These are phyloP conservation scores for Lobophora halterata DNA, from an alignment of 2,888 invertebrate species.

Conservation along the genomic window DNA sequence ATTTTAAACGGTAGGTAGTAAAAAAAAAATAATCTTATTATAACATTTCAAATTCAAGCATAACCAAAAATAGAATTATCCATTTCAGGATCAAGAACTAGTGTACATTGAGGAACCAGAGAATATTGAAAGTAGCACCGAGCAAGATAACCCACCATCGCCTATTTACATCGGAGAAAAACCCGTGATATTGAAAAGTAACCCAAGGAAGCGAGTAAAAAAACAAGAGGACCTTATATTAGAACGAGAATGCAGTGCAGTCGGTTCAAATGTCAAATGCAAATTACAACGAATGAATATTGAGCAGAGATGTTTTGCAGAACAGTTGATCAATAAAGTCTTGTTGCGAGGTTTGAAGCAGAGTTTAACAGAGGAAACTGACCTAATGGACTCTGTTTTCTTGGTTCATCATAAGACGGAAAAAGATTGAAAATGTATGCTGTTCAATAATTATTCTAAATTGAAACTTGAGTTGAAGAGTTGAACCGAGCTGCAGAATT, in stretches of 20 bases:
- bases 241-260: slow-evolving; percentile 40
- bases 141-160: slow-evolving; percentile 10
- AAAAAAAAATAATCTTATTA: no score
- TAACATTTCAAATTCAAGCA: no score
- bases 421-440: background rate
- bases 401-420: slow-evolving; percentile 8
- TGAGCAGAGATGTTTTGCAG: slow-evolving; percentile 43
- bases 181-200: slow-evolving; percentile 7
- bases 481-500: no score
- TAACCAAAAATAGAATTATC: no score
- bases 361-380: slow-evolving; percentile 39
- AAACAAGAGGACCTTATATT: background rate
- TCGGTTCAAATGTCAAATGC: slow-evolving; percentile 44
- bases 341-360: slow-evolving; percentile 41
- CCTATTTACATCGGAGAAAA: slow-evolving; percentile 10
- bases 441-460: background rate
- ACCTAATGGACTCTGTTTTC: slow-evolving; percentile 37
- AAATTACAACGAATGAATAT: slow-evolving; percentile 44
- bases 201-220: slow-evolving; percentile 9
- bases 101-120: slow-evolving; percentile 20
- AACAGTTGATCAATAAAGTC: slow-evolving; percentile 47
- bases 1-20: no score
- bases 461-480: background rate
- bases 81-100: slow-evolving; percentile 26
- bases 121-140: slow-evolving; percentile 19